phyloP scores from a whole-genome alignment of 2,797 vertebrate species.

The Microcaecilia unicolor region DNA sequence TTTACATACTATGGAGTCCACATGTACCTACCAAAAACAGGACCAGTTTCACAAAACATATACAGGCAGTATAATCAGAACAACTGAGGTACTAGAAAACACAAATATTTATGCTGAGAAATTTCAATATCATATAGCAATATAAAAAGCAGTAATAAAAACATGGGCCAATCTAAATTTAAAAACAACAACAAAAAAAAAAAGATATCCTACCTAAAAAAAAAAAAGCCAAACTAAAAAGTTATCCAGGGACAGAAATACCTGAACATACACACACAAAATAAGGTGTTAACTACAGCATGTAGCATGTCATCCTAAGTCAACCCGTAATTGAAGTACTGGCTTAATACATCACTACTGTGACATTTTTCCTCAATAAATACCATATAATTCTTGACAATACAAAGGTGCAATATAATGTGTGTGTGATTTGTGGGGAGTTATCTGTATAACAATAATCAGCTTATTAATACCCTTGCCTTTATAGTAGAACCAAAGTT shows the following conservation, averaged over 20 bases:
- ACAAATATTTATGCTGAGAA: conserved; percentile 80
- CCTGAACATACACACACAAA: conserved; percentile 35
- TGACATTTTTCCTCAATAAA: conserved; percentile 75
- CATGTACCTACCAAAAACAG: conserved; percentile 87
- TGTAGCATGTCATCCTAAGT: conserved; percentile 72
- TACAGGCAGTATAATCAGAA: conserved; percentile 85
- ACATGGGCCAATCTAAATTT: conserved; percentile 60
- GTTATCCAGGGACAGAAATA: conserved; percentile 61
- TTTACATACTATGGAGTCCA: conserved; percentile 94
- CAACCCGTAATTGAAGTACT: conserved; percentile 84
- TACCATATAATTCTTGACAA: conserved; percentile 64
- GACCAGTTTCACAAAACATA: conserved; percentile 89
- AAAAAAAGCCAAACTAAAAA: conserved; percentile 36
- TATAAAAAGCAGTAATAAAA: conserved; percentile 64
- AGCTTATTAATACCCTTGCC: conserved; percentile 54
- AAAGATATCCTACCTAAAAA: conserved; percentile 53
- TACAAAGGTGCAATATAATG: conserved; percentile 66
- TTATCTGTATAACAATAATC: conserved; percentile 51
- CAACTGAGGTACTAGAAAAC: conserved; percentile 88
- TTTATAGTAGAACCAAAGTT: too few species aligned
- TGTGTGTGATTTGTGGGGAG: conserved; percentile 49
- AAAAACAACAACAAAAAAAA: conserved; percentile 58
- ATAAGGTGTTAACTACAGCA: conserved; percentile 64
- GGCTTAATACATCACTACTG: conserved; percentile 78
- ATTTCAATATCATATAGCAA: conserved; percentile 67